Evolutionary conservation across 2,113 vertebrate species (phyloP), one percentile per base, ranked within the genome.

Genomic region (Tiliqua scincoides): DNA sequence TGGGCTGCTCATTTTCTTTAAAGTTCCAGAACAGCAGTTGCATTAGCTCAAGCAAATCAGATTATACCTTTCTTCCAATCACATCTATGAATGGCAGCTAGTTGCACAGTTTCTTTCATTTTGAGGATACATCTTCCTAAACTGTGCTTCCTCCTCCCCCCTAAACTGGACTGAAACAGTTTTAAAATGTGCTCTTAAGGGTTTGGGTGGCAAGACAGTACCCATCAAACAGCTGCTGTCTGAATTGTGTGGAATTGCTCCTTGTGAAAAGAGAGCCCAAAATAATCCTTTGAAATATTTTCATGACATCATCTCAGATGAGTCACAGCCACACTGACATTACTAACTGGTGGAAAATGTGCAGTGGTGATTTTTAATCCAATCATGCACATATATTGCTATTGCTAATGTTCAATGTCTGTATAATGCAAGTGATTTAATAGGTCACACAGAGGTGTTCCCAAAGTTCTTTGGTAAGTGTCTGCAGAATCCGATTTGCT

Each of bases 231-330:
- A 74, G 37, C 30, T 84, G 21, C 43, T 73, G 2, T 37, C 70
- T 63, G 35, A 73, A 74, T 35, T 82, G 30, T 32, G 20, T 82
- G 43, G n/a, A 30, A 35, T 54, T 70, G 80, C 30, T 70, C 48
- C 67, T 35, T 82, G 67, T 37, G 27, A 59, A 74, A 73, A 8
- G 25, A 62, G 25, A 32, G 68, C 21, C 68, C 23, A 72, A 83
- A 83, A 83, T 83, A 57, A 72, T 82, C 52, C 52, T 72, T 37
- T 82, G 57, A n/a, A 32, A 37, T 37, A 84, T 74, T 61, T 84
- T 74, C 74, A 63, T 84, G 71, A 84, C 71, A 48, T 75, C 82
- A 84, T 75, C 37, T 75, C 30, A 32, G 59, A 63, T 84, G 71
- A 84, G 59, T 83, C 82, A 84, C 27, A 40, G 52, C 21, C 40